Evolutionary conservation across 2,888 invertebrate species (phyloP).

Genomic region (Lasioglossum pauxillum): DNA sequence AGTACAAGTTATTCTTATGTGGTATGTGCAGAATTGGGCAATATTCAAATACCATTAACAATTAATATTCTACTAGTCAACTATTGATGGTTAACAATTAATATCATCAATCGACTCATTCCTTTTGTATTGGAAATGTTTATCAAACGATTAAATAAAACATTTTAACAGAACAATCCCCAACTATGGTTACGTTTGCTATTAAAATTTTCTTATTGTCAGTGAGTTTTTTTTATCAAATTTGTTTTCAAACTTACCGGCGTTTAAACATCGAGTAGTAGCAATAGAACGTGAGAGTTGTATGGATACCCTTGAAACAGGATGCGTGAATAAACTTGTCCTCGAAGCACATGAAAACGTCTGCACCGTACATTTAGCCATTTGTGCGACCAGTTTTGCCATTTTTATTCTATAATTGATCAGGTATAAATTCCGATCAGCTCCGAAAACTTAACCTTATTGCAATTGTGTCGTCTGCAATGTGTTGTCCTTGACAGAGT

Average conservation of each 20-base stretch:
- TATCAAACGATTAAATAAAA: background rate
- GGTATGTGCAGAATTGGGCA: background rate
- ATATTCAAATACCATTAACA: background rate
- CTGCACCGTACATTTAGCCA: conserved; percentile 61
- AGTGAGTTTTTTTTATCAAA: background rate
- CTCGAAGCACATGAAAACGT: conserved; percentile 55
- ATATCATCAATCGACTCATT: background rate
- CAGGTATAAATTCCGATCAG: background rate
- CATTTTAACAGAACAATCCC: background rate
- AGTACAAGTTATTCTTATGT: no score
- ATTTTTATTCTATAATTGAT: conserved; percentile 58
- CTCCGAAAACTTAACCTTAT: conserved; percentile 51
- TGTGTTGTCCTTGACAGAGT: conserved; percentile 17
- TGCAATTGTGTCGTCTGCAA: conserved; percentile 60
- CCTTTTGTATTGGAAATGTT: background rate
- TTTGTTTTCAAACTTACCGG: conserved; percentile 60
- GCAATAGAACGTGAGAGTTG: conserved; percentile 55
- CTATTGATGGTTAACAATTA: background rate
- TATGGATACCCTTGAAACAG: conserved; percentile 15
- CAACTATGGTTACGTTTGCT: background rate
- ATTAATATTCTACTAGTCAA: background rate
- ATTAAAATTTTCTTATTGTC: background rate
- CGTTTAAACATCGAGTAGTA: conserved; percentile 51
- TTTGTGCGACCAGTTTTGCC: conserved; percentile 74
- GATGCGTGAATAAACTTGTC: conserved; percentile 48